Evolutionary conservation across 2,797 vertebrate genomes (phyloP), one percentile per base, ranked within the genome.

Genomic region (Eptatretus atami): DNA sequence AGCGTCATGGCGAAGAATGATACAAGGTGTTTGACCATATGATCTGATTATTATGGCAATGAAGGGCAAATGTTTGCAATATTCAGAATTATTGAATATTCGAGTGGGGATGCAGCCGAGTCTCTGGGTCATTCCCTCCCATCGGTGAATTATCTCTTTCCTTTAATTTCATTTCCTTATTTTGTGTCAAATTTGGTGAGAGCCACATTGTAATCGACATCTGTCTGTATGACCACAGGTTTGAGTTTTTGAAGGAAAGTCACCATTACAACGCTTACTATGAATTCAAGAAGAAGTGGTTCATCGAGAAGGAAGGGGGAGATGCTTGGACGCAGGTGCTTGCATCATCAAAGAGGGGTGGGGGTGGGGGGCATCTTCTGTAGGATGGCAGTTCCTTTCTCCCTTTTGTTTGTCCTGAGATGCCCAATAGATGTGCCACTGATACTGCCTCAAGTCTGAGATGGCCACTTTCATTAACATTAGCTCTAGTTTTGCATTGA

Each of bases 281-380:
- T 5, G 90, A 94, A 73, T 98, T 94, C 72, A 98, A 93, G 77
- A 98, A 98, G 74, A 83, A 90, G 69, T 93, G 87, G 76, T 96
- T 85, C 75, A 78, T 90, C 74, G 86, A 88, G 71, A 95, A 82
- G 70, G 86, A 88, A 74, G 83, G 77, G 8, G 15, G 68, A 2
- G 69, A 71, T 15, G 68, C 66, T 52, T 13, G 31, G 31, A 44
- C 70, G 44, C 75, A 80, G 77, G 79, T 79, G 72, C 1, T 9
- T 11, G 12, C 6, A n/a, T 10, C 2, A 10, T 44, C 6, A 44
- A 44, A 8, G 31, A n/a, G 19, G 63, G 52, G 25, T 64, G 52
- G 1, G 1, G 52, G 3, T 13, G 4, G 9, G 2, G 12, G 12
- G n/a, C n/a, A 2, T 11, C 44, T 15, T 15, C 53, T n/a, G 63